phyloP scores from a whole-genome alignment of 1,140 invertebrate species.

The Brachionus calyciflorus region DNA sequence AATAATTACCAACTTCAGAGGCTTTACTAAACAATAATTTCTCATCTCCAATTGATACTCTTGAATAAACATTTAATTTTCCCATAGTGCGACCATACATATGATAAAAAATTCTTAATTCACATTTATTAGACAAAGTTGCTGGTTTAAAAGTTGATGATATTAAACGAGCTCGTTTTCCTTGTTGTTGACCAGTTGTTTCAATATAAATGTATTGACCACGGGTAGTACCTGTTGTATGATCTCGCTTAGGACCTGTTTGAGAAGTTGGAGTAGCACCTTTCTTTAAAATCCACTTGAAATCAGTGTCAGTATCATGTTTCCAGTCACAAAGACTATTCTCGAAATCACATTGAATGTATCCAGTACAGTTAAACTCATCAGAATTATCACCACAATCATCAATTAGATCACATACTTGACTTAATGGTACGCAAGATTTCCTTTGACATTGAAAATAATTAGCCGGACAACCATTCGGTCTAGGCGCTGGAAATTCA shows the following conservation, averaged over 20 bases:
- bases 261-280: slow-evolving; percentile 61
- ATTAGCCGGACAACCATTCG: slow-evolving; percentile 48
- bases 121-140: slow-evolving; percentile 30
- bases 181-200: not conserved
- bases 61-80: slow-evolving; percentile 5
- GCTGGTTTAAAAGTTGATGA: slow-evolving; percentile 3
- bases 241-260: slow-evolving; percentile 73
- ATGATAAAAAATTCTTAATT: slow-evolving; percentile 47
- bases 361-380: slow-evolving; percentile 6
- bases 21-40: slow-evolving; percentile 46
- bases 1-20: slow-evolving; percentile 49
- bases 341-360: slow-evolving; percentile 40
- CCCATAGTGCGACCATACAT: slow-evolving; percentile 53
- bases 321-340: slow-evolving; percentile 53
- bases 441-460: slow-evolving; percentile 57
- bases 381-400: slow-evolving; percentile 47
- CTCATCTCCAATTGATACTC: not conserved
- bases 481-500: slow-evolving; percentile 52
- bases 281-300: slow-evolving; percentile 51
- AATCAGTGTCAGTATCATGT: slow-evolving; percentile 52
- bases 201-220: slow-evolving; percentile 25
- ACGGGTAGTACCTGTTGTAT: slow-evolving; percentile 62
- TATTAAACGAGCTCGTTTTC: not conserved
- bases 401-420: slow-evolving; percentile 37
- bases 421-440: slow-evolving; percentile 51